Evolutionary conservation across 2,797 vertebrate genomes (phyloP), one percentile per base, ranked within the genome.

Genomic region (Oophaga sylvatica): DNA sequence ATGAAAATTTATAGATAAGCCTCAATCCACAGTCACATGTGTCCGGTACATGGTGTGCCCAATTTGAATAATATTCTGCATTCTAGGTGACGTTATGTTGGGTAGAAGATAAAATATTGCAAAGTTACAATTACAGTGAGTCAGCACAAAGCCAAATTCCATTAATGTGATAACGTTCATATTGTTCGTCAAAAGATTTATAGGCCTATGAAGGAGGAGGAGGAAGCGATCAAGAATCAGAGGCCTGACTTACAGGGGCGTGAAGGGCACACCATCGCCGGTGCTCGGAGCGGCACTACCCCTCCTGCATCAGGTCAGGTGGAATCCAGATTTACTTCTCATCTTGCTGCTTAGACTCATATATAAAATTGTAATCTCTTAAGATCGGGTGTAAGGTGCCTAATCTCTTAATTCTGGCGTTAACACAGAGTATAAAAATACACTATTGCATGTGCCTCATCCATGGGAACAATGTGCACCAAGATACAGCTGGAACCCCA

Each of bases 141-240:
- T 78, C 83, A 77, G 73, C 83, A 85, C 26, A 67, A 48, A 81
- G 80, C 35, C 80, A 81, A 81, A 81, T 85, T 65, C 83, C 83
- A 85, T 85, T 85, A 85, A 62, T 45, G 83, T 85, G 83, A 85
- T 85, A 85, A 77, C 60, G 73, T 53, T 85, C 59, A 67, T 76
- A 85, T 45, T 63, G 41, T 65, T 73, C 20, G 83, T 65, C 41
- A 75, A 76, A 63, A 85, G 83, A 85, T 85, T 85, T 85, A 85
- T 85, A 53, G 73, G 71, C 75, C 17, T 35, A 77, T 56, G 73
- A 67, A 78, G 48, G 60, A 77, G 75, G 75, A 77, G 45, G 71
- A 78, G 83, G 70, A 26, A 48, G 63, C 71, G 35, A 78, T 29
- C 35, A 31, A 20, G 83, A 62, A 48, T 11, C 73, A 85, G 71